These are phyloP conservation scores for Raja brachyura DNA, from an alignment of 2,113 vertebrate genomes.

Conservation along the genomic window DNA sequence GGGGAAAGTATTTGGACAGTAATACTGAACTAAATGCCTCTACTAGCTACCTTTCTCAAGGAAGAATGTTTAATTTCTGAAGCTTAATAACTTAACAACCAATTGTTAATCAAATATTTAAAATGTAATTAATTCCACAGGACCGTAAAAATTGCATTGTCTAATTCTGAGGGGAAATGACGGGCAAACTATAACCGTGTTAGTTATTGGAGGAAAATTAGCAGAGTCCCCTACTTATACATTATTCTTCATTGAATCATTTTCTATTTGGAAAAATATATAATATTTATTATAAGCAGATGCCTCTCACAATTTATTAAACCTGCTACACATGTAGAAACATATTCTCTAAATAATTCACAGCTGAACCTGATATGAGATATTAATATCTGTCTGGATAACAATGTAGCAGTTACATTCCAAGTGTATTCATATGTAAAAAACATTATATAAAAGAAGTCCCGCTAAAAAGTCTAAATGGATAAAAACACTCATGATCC, in stretches of 20 bases:
- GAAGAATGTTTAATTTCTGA: not conserved
- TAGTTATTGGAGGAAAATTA: not conserved
- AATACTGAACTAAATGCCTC: not conserved
- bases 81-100: not conserved
- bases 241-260: not conserved
- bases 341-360: not conserved
- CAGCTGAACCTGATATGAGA: not conserved
- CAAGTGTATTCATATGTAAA: not conserved
- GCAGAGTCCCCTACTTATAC: not conserved
- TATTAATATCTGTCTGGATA: not conserved
- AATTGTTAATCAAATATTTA: slow-evolving; percentile 20
- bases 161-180: not conserved
- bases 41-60: not conserved
- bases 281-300: slow-evolving; percentile 4
- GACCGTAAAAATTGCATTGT: not conserved
- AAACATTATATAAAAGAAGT: not conserved
- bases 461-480: not conserved
- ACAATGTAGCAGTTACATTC: not conserved
- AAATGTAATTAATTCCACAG: not conserved
- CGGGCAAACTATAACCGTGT: not conserved
- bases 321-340: not conserved
- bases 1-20: not conserved
- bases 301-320: not conserved
- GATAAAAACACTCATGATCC: not conserved
- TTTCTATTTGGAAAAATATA: not conserved